Evolutionary conservation across 2,888 invertebrate species (phyloP).

Genomic region (Marasmarcha lunaedactyla): DNA sequence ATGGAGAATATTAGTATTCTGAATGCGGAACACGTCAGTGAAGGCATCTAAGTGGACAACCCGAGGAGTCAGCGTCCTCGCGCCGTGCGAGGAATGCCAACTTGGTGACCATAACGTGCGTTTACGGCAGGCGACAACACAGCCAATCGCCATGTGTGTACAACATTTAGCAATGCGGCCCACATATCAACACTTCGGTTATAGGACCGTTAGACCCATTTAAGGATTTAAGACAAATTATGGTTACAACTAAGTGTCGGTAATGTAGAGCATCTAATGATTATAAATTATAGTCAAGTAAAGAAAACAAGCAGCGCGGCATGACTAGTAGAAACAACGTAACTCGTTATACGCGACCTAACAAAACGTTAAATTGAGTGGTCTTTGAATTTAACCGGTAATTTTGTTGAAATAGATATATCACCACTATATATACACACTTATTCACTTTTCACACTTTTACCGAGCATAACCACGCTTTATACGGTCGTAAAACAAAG

Average conservation of each 20-base stretch:
- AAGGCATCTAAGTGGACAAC: conserved; percentile 26
- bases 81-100: conserved; percentile 53
- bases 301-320: no score
- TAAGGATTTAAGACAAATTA: conserved; percentile 8
- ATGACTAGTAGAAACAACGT: no score
- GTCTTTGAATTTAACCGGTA: no score
- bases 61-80: conserved; percentile 60
- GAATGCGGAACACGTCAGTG: conserved; percentile 39
- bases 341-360: no score
- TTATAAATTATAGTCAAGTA: no score
- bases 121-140: conserved; percentile 25
- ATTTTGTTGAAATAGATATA: no score
- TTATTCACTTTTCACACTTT: not conserved
- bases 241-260: not conserved
- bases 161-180: conserved; percentile 47
- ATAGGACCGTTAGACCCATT: conserved; percentile 45
- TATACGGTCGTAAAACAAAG: not conserved
- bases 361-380: no score
- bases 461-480: no score
- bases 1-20: conserved; percentile 57
- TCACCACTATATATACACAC: not conserved
- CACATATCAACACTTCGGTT: conserved; percentile 43
- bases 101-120: conserved; percentile 40
- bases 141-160: conserved; percentile 40
- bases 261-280: no score